Evolutionary conservation across 2,113 vertebrate species (phyloP).

Genomic region (Stigmatopora argus): DNA sequence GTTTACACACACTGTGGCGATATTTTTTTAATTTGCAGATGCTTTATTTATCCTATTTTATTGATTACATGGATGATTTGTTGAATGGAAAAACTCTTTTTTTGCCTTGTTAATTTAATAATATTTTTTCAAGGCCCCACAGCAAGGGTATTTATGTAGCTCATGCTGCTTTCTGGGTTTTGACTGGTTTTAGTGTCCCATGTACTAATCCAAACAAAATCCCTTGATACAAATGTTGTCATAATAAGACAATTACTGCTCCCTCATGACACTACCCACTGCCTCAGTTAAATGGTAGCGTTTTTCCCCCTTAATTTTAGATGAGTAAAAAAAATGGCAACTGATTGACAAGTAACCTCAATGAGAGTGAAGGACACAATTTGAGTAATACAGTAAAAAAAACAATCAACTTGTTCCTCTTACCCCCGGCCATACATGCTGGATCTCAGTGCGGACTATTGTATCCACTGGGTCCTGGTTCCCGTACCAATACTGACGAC

Average conservation of each 20-base stretch:
- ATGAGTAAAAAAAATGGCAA: too few relatives aligned
- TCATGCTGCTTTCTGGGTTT: not conserved
- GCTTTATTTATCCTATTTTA: not conserved
- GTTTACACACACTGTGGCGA: too few relatives aligned
- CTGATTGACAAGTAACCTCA: not conserved
- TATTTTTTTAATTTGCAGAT: too few relatives aligned
- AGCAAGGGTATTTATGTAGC: not conserved
- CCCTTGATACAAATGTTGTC: not conserved
- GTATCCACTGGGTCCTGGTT: constrained; percentile 98
- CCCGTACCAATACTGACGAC: constrained; percentile 97
- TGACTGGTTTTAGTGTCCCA: not conserved
- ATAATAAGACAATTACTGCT: not conserved
- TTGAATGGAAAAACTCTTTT: not conserved
- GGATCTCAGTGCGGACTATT: constrained; percentile 94
- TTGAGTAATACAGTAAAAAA: not conserved
- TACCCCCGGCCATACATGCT: constrained; percentile 97
- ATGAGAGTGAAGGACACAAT: not conserved
- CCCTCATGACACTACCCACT: not conserved
- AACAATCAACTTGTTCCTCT: constrained; percentile 33
- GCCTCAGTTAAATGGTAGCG: too few relatives aligned
- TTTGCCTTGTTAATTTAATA: not conserved
- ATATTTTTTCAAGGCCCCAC: not conserved
- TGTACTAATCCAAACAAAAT: not conserved
- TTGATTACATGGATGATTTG: not conserved
- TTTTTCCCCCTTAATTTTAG: too few relatives aligned